phyloP scores from a whole-genome alignment of 2,888 invertebrate species.

The Tenodera sinensis region DNA sequence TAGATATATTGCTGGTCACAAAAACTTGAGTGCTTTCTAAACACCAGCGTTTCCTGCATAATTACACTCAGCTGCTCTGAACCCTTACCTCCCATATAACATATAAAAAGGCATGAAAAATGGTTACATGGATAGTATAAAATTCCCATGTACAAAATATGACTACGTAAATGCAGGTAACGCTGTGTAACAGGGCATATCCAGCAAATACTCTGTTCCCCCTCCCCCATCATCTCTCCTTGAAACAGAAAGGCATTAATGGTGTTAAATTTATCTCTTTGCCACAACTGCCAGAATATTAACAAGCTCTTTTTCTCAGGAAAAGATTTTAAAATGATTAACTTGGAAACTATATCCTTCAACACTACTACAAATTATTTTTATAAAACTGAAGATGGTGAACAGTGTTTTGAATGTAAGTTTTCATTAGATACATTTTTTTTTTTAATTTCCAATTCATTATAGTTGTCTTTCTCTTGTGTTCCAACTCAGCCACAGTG shows the following conservation, averaged over 20 bases:
- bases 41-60: conserved; percentile 10
- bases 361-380: not conserved
- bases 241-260: not conserved
- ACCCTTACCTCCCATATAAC: not conserved
- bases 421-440: not conserved
- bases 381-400: not conserved
- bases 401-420: not conserved
- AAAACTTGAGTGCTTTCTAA: conserved; percentile 22
- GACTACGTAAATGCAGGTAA: conserved; percentile 2
- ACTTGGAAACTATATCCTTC: not conserved
- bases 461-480: not conserved
- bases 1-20: conserved; percentile 25
- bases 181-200: not conserved
- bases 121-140: conserved; percentile 23
- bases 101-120: conserved; percentile 10
- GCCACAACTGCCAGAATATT: not conserved
- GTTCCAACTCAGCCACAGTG: not conserved
- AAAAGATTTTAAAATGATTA: not conserved
- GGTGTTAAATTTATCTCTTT: not conserved
- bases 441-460: not conserved
- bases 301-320: not conserved
- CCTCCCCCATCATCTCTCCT: not conserved
- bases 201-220: not conserved
- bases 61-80: not conserved
- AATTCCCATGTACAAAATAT: conserved; percentile 17